phyloP scores from a whole-genome alignment of 2,888 invertebrate species.

The Crossocerus cetratus region DNA sequence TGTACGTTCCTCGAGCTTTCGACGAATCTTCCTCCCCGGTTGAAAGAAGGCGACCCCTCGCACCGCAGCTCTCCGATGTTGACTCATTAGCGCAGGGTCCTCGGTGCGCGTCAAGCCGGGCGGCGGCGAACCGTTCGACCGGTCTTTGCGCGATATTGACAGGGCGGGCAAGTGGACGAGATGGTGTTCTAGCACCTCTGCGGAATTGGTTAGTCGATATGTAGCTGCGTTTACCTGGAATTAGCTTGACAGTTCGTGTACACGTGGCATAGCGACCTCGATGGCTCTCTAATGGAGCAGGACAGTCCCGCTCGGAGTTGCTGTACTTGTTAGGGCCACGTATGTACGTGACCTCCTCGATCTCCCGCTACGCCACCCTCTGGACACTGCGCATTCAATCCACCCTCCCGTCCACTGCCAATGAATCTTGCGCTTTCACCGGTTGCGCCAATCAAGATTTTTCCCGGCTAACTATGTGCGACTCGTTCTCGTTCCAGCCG shows the following conservation, averaged over 20 bases:
- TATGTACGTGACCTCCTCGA: constrained; percentile 34
- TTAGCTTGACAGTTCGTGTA: constrained; percentile 62
- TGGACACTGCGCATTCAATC: too few relatives aligned
- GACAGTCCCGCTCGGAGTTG: constrained; percentile 48
- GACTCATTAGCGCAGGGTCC: neutral
- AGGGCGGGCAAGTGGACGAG: constrained; percentile 38
- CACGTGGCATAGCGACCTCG: constrained; percentile 43
- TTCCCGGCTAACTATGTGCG: too few relatives aligned
- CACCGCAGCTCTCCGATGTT: neutral
- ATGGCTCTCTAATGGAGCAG: constrained; percentile 62
- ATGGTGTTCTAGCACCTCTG: constrained; percentile 49
- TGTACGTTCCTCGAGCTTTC: too few relatives aligned
- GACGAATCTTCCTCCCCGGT: too few relatives aligned
- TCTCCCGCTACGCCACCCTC: neutral
- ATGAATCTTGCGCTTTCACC: too few relatives aligned
- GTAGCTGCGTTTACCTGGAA: constrained; percentile 63
- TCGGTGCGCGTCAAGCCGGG: constrained; percentile 1
- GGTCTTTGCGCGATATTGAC: constrained; percentile 48
- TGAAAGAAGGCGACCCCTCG: too few relatives aligned
- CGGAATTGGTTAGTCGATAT: constrained; percentile 64
- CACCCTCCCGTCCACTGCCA: too few relatives aligned
- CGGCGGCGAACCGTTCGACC: constrained; percentile 21
- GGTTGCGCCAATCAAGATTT: too few relatives aligned
- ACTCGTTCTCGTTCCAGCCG: constrained; percentile 43
- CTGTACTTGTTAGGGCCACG: constrained; percentile 54